These are phyloP conservation scores for Stichopus chloronotus DNA, from an alignment of 35 echinoderm and acorn worm species.

Conservation along the genomic window DNA sequence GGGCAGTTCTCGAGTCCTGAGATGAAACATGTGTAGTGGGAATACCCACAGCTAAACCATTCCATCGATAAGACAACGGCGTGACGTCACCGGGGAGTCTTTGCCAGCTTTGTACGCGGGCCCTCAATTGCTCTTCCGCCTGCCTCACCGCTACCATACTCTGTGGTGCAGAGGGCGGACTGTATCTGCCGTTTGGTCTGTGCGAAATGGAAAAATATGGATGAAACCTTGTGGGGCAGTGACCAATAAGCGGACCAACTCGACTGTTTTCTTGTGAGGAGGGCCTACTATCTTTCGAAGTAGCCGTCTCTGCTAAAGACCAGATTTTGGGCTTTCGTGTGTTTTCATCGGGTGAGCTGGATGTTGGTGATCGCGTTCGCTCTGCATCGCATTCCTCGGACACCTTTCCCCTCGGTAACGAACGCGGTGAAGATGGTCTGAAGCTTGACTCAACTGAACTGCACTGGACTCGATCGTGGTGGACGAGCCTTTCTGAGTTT, in stretches of 20 bases:
- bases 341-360: constrained; percentile 42
- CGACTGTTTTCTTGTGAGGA: constrained; percentile 40
- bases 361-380: constrained; percentile 37
- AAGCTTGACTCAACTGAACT: constrained; percentile 42
- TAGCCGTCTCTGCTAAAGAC: constrained; percentile 96
- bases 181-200: constrained; percentile 59
- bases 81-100: constrained; percentile 34
- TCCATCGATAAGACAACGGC: constrained; percentile 50
- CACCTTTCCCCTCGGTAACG: constrained; percentile 20
- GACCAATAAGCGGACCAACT: constrained; percentile 20
- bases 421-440: constrained; percentile 23
- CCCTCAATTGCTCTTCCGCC: constrained; percentile 44
- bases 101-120: constrained; percentile 40
- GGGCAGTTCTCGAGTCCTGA: constrained; percentile 60
- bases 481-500: constrained; percentile 7
- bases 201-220: constrained; percentile 61
- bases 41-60: constrained; percentile 58
- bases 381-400: constrained; percentile 49
- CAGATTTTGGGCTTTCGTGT: constrained; percentile 94
- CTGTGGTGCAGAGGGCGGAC: constrained; percentile 50
- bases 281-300: constrained; percentile 67
- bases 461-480: constrained; percentile 48
- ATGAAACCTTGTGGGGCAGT: constrained; percentile 49
- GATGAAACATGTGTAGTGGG: constrained; percentile 2
- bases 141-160: constrained; percentile 40